A percentile compares a stretch with the other conserved stretches of the same genome.
phyloP scores from a whole-genome alignment of 2,113 vertebrate genomes.

The Sardina pilchardus region DNA sequence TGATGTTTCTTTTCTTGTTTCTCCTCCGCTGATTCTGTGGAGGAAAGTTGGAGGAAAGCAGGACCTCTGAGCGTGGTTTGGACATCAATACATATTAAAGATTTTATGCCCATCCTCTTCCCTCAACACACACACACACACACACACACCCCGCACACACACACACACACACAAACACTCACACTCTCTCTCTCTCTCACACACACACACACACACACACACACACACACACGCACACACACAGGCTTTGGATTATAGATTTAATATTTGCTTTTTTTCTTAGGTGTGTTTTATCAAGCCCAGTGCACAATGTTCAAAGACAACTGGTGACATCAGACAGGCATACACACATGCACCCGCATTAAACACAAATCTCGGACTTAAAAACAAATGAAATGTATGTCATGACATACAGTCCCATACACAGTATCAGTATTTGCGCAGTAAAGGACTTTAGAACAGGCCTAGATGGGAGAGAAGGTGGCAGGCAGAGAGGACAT shows the following conservation, averaged over 20 bases:
- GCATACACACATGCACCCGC: not conserved
- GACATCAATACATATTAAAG: slow-evolving; percentile 6
- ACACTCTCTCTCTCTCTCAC: slow-evolving; percentile 11
- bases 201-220: not conserved
- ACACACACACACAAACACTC: slow-evolving; percentile 17
- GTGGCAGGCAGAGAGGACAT: not conserved
- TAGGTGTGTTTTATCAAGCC: slow-evolving; percentile 12
- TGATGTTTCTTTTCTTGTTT: not conserved
- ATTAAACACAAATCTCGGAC: not conserved
- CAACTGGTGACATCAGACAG: not conserved
- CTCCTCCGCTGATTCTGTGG: not conserved
- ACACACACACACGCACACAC: not conserved
- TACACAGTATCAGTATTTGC: not conserved
- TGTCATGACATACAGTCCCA: not conserved
- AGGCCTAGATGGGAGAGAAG: no score
- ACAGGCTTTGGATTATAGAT: slow-evolving; percentile 32
- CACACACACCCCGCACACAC: not conserved
- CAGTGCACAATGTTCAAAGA: slow-evolving; percentile 25
- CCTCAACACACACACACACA: not conserved
- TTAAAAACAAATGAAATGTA: not conserved
- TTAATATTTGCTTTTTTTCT: slow-evolving; percentile 38
- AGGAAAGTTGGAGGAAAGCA: not conserved
- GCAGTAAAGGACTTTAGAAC: no score
- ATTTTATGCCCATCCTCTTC: not conserved
- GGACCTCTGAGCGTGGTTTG: not conserved